A percentile compares a stretch with the other conserved stretches of the same genome.
phyloP scores from a whole-genome alignment of 2,797 vertebrate genomes.

The Cyclura pinguis region DNA sequence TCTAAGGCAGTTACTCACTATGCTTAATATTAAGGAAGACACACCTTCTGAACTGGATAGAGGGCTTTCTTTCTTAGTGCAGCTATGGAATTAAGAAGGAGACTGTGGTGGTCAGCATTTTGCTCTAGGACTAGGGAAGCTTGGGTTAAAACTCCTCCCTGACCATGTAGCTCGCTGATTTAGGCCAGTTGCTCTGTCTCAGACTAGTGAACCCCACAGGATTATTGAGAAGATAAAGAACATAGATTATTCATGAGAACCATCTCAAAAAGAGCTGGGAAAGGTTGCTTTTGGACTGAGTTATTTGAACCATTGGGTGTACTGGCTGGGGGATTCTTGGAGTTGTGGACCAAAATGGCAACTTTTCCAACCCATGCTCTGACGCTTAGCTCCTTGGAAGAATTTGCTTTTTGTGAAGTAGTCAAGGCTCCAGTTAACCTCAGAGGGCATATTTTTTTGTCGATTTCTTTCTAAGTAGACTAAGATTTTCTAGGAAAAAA shows the following conservation, averaged over 20 bases:
- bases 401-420: not conserved
- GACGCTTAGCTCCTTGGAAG: not conserved
- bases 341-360: too few species aligned
- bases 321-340: too few species aligned
- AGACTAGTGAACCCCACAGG: not conserved
- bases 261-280: not conserved
- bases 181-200: not conserved
- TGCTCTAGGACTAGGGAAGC: not conserved
- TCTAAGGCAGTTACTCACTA: not conserved
- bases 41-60: not conserved
- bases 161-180: not conserved
- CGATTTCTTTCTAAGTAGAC: not conserved
- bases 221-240: not conserved
- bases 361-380: too few species aligned
- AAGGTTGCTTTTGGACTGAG: too few species aligned
- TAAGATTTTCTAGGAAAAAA: too few species aligned
- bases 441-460: conserved; percentile 21
- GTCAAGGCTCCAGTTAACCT: not conserved
- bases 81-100: not conserved
- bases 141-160: not conserved
- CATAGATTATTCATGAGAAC: not conserved
- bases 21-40: not conserved
- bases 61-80: not conserved
- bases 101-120: not conserved
- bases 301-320: too few species aligned